Evolutionary conservation across 2,888 invertebrate species (phyloP).

Genomic region (Idaea straminata): DNA sequence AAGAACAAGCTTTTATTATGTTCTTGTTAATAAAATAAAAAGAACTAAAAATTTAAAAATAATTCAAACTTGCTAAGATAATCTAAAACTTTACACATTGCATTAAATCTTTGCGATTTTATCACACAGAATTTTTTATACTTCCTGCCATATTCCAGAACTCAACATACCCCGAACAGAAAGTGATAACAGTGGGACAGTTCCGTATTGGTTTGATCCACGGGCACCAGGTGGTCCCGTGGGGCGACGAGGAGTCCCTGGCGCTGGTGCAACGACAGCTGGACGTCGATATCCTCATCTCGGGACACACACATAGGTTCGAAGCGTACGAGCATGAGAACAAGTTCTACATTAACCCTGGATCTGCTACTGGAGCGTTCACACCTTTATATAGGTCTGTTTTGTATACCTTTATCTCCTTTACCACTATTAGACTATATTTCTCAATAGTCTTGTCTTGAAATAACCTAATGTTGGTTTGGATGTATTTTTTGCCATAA

Average conservation of each 20-base stretch:
- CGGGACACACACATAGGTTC: constrained; percentile 99
- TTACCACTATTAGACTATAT: not conserved
- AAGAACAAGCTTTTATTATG: too few species aligned
- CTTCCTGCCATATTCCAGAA: constrained; percentile 80
- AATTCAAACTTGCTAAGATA: too few species aligned
- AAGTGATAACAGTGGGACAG: constrained; percentile 99
- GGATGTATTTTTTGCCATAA: too few species aligned
- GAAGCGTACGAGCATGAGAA: constrained; percentile 99
- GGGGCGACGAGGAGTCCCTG: constrained; percentile 96
- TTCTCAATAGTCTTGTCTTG: not conserved
- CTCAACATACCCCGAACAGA: constrained; percentile 96
- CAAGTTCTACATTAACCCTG: constrained; percentile 99
- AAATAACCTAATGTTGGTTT: too few species aligned
- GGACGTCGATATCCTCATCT: constrained; percentile 98
- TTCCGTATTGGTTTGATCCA: constrained; percentile 98
- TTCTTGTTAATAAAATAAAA: too few species aligned
- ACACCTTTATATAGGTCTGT: constrained; percentile 93
- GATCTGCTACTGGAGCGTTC: constrained; percentile 99
- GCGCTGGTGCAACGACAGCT: constrained; percentile 97
- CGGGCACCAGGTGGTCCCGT: constrained; percentile 98
- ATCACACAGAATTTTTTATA: too few species aligned
- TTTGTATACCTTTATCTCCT: constrained; percentile 32
- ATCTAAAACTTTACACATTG: too few species aligned
- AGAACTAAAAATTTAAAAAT: too few species aligned
- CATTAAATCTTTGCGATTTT: too few species aligned